phyloP scores from a whole-genome alignment of 2,888 invertebrate species.

The Macropis europaea region DNA sequence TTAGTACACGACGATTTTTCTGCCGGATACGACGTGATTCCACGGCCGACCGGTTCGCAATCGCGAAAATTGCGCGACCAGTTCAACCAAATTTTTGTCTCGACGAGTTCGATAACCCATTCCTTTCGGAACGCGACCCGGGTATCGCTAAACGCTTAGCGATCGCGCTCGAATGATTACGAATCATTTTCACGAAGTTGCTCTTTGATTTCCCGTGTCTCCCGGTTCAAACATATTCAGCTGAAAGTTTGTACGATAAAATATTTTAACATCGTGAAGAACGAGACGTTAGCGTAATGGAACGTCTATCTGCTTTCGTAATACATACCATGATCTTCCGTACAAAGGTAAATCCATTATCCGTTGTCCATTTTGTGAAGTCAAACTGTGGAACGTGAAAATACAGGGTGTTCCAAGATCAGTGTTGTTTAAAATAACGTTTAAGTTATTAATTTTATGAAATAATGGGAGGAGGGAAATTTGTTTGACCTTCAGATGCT shows the following conservation, averaged over 20 bases:
- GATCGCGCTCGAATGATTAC: not conserved
- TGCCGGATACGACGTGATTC: slow-evolving; percentile 31
- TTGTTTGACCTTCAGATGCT: no score
- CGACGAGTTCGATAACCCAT: not conserved
- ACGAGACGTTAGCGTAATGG: not conserved
- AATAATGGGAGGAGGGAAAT: no score
- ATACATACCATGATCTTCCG: not conserved
- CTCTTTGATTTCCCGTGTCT: no score
- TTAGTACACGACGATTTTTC: slow-evolving; percentile 36
- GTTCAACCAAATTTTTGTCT: not conserved
- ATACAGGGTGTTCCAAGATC: no score
- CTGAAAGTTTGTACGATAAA: no score
- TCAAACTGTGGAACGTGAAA: no score
- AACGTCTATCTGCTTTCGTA: not conserved
- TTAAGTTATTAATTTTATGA: no score
- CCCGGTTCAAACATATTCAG: no score
- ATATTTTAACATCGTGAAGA: not conserved
- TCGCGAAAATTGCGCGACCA: slow-evolving; percentile 12
- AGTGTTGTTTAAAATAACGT: no score
- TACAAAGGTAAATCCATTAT: not conserved
- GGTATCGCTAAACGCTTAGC: no score
- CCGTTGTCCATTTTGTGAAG: no score
- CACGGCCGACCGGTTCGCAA: slow-evolving; percentile 17
- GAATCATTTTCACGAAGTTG: not conserved
- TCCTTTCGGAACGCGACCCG: not conserved